Evolutionary conservation across 2,113 vertebrate genomes (phyloP).

Genomic region (Struthidea cinerea): DNA sequence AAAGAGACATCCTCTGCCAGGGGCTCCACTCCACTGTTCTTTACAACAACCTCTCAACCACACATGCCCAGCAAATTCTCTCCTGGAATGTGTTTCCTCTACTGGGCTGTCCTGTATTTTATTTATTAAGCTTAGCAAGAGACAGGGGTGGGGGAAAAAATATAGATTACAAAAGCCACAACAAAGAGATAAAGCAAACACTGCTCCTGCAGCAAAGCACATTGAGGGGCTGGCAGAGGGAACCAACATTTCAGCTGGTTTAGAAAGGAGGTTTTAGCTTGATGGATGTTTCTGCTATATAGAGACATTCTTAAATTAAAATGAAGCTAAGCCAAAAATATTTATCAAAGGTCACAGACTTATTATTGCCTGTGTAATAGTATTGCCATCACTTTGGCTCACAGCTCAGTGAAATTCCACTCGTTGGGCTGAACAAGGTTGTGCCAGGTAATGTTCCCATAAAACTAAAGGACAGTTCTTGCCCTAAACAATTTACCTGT

Average conservation of each 20-base stretch:
- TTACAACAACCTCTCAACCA: background rate
- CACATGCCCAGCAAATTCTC: background rate
- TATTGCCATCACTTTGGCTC: background rate
- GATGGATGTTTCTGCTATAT: background rate
- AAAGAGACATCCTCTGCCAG: background rate
- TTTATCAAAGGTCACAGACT: conserved; percentile 39
- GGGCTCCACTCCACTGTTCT: background rate
- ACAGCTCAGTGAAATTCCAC: background rate
- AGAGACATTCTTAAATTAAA: conserved; percentile 29
- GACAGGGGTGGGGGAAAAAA: background rate
- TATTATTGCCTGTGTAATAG: conserved; percentile 13
- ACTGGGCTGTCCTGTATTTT: background rate
- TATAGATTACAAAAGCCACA: background rate
- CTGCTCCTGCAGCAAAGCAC: background rate
- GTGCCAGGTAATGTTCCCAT: conserved; percentile 41
- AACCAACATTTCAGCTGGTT: background rate
- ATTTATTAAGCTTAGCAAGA: background rate
- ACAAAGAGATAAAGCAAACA: background rate
- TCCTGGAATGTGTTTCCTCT: background rate
- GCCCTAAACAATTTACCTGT: conserved; percentile 37
- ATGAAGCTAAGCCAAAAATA: conserved; percentile 33
- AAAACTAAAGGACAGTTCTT: conserved; percentile 48
- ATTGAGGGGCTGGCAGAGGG: background rate
- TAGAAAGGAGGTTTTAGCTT: background rate
- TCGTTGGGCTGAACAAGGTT: conserved; percentile 19